phyloP scores from a whole-genome alignment of 2,797 vertebrate genomes.

The Petrocephalus sullivani region DNA sequence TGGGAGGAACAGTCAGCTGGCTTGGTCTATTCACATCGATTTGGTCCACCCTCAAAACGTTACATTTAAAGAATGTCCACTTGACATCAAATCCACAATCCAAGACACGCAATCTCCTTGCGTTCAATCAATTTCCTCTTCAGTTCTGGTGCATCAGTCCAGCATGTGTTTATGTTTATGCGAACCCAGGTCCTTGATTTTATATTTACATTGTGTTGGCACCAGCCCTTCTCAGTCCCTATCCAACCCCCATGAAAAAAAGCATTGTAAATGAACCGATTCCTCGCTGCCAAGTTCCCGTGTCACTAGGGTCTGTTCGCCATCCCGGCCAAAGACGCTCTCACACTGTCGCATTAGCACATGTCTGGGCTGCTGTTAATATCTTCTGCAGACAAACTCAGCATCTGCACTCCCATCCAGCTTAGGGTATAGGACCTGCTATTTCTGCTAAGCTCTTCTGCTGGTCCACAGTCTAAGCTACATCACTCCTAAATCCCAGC shows the following conservation, averaged over 20 bases:
- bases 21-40: neutral
- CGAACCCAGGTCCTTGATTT: neutral
- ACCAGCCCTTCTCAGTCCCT: neutral
- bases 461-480: neutral
- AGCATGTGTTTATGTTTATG: neutral
- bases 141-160: neutral
- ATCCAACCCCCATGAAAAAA: neutral
- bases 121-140: neutral
- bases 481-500: neutral
- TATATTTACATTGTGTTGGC: neutral
- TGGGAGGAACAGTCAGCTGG: neutral
- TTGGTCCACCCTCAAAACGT: neutral
- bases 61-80: neutral
- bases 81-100: neutral
- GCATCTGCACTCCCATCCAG: neutral
- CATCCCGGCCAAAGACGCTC: neutral
- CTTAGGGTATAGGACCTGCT: neutral
- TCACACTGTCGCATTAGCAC: neutral
- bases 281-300: neutral
- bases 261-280: neutral
- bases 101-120: neutral
- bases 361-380: neutral
- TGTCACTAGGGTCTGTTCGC: neutral
- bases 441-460: neutral
- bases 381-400: neutral